Evolutionary conservation across 2,113 vertebrate species (phyloP).

Genomic region (Diglossa brunneiventris): DNA sequence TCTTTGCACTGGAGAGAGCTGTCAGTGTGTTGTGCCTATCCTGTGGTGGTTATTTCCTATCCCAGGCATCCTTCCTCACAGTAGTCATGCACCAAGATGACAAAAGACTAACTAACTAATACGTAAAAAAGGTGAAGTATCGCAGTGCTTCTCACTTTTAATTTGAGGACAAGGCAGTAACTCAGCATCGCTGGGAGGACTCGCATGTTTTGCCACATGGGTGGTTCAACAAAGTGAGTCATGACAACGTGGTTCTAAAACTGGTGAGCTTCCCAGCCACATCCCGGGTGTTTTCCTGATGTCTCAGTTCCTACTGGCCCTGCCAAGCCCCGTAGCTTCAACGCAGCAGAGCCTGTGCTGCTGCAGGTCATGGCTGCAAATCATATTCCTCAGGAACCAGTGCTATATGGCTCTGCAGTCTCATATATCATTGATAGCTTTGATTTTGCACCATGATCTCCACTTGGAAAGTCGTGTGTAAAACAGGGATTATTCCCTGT

Average conservation of each 20-base stretch:
- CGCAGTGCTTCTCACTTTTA: not conserved
- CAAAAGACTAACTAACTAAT: not conserved
- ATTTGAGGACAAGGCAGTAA: not conserved
- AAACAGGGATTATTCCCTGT: not conserved
- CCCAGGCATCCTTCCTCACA: not conserved
- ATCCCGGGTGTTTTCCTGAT: not conserved
- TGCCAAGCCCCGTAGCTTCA: not conserved
- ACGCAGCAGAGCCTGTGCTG: not conserved
- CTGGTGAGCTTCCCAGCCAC: not conserved
- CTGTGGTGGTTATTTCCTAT: not conserved
- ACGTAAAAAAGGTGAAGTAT: not conserved
- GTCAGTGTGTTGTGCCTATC: rapidly evolving
- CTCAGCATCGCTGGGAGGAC: not conserved
- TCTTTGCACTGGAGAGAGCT: not conserved
- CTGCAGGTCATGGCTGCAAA: not conserved
- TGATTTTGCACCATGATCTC: not conserved
- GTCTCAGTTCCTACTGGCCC: not conserved
- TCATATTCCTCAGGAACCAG: not conserved
- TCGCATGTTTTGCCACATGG: not conserved
- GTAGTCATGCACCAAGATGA: not conserved
- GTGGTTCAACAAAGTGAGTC: not conserved
- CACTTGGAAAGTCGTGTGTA: not conserved
- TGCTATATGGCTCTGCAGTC: not conserved
- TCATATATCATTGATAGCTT: not conserved
- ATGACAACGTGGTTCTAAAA: not conserved